Evolutionary conservation across 2,113 vertebrate species (phyloP).

Genomic region (Mohoua ochrocephala): DNA sequence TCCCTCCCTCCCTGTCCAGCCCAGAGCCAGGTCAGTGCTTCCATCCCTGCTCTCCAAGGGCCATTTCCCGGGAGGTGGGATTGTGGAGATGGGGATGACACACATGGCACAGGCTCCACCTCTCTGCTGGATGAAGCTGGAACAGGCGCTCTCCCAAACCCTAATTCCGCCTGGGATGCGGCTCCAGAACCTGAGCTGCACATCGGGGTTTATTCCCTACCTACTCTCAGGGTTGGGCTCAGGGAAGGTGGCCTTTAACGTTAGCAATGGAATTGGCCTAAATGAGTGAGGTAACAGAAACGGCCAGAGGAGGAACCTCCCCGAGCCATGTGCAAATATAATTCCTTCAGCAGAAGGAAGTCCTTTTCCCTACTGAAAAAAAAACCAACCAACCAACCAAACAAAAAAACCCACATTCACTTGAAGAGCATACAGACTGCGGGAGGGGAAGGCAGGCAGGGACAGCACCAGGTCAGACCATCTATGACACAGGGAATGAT

Average conservation of each 20-base stretch:
- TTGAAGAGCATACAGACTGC: slow-evolving; percentile 33
- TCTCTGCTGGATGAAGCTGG: not conserved
- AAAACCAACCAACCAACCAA: not conserved
- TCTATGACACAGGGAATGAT: slow-evolving; percentile 14
- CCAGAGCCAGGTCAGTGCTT: not conserved
- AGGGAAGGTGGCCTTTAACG: slow-evolving; percentile 36
- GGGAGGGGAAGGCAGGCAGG: slow-evolving; percentile 38
- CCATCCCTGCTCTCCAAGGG: not conserved
- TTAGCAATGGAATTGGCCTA: slow-evolving; percentile 64
- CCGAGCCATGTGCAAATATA: slow-evolving; percentile 67
- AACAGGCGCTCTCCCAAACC: not conserved
- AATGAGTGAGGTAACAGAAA: slow-evolving; percentile 76
- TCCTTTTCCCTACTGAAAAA: slow-evolving; percentile 39
- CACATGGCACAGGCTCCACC: not conserved
- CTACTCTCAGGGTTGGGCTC: not conserved
- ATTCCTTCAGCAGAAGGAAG: slow-evolving; percentile 54
- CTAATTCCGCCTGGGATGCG: not conserved
- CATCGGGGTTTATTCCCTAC: not conserved
- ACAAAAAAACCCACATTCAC: not conserved
- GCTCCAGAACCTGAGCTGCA: slow-evolving; percentile 37
- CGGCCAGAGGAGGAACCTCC: slow-evolving; percentile 58
- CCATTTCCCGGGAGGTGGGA: not conserved
- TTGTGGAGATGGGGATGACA: rapidly evolving
- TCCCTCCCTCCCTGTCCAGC: not conserved
- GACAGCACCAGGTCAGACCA: slow-evolving; percentile 52